Conservation (phyloP, 2,797 vertebrate species). For the Microhierax caerulescens region DNA sequence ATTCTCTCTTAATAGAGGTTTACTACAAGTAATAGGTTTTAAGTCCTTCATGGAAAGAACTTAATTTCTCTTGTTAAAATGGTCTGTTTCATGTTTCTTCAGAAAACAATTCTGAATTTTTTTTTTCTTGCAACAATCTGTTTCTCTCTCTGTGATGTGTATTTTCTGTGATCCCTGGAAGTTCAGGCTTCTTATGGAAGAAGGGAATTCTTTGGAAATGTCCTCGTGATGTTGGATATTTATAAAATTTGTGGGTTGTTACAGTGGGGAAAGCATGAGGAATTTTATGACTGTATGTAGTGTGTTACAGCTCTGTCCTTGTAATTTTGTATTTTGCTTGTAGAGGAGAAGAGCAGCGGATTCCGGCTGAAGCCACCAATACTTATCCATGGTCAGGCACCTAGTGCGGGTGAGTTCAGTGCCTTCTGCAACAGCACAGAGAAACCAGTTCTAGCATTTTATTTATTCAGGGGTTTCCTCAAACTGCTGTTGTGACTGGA, state of each 20-base stretch:
- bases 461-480: not conserved
- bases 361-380: slow-evolving; percentile 97
- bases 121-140: not conserved
- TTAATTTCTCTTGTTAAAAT: not conserved
- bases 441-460: not conserved
- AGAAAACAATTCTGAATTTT: not conserved
- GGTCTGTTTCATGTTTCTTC: not conserved
- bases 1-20: not conserved
- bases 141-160: not conserved
- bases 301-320: not conserved
- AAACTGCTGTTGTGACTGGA: not conserved
- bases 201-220: not conserved
- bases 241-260: not conserved
- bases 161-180: not conserved
- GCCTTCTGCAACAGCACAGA: not conserved
- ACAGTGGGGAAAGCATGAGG: not conserved
- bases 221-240: not conserved
- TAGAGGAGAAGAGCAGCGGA: slow-evolving; percentile 95
- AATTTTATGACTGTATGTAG: not conserved
- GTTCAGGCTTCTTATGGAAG: not conserved
- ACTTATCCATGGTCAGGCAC: slow-evolving; percentile 96
- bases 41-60: not conserved
- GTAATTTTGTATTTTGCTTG: slow-evolving; percentile 19
- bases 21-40: too few species aligned
- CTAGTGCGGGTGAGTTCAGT: slow-evolving; percentile 87